phyloP scores from a whole-genome alignment of 2,888 invertebrate genomes.

The Dicycla oo region DNA sequence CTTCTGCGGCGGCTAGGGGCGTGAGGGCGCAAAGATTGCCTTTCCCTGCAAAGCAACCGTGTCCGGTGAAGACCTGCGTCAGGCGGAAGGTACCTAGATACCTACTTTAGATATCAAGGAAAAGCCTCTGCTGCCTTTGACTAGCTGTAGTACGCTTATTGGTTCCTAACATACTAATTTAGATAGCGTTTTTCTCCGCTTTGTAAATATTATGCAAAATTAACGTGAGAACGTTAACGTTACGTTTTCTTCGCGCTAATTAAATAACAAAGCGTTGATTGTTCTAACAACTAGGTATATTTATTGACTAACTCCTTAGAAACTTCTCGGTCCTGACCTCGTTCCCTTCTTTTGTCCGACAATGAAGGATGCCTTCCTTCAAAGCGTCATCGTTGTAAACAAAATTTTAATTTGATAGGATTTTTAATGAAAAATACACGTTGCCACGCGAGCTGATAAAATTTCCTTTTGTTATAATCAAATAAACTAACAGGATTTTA shows the following conservation, averaged over 20 bases:
- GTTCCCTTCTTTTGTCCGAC: constrained; percentile 45
- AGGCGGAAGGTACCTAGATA: no score
- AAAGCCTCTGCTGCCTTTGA: no score
- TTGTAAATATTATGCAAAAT: constrained; percentile 21
- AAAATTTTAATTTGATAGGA: constrained; percentile 19
- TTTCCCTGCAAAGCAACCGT: no score
- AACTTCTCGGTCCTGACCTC: constrained; percentile 43
- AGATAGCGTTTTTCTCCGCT: constrained; percentile 4
- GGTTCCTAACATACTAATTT: constrained; percentile 6
- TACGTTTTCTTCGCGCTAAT: constrained; percentile 32
- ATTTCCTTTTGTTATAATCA: not conserved
- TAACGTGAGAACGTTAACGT: constrained; percentile 35
- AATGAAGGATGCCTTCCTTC: constrained; percentile 47
- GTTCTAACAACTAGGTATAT: constrained; percentile 18
- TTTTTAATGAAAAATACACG: constrained; percentile 38
- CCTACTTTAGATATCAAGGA: no score
- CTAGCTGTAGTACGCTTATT: not conserved
- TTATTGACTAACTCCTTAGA: constrained; percentile 19
- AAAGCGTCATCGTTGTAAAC: constrained; percentile 8
- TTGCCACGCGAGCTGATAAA: constrained; percentile 36
- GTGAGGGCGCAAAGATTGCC: no score
- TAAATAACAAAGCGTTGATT: constrained; percentile 42
- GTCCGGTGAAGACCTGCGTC: no score
- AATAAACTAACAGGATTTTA: not conserved
- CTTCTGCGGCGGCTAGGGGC: no score